These are phyloP conservation scores for Clitarchus hookeri DNA, from an alignment of 2,888 invertebrate species.

Conservation along the genomic window DNA sequence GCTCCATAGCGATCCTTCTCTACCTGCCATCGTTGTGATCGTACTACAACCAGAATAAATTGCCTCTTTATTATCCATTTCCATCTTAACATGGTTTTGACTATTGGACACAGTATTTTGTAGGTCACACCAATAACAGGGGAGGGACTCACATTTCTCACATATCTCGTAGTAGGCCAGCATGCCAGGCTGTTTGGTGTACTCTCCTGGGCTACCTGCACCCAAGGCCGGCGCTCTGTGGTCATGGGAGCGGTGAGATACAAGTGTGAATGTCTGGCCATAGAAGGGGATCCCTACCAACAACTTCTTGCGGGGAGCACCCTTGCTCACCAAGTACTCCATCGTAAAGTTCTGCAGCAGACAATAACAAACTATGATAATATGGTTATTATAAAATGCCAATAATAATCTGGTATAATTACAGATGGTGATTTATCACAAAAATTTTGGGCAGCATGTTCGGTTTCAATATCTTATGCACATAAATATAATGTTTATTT, in stretches of 20 bases:
- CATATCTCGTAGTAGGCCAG: conserved; percentile 86
- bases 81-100: neutral
- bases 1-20: conserved; percentile 60
- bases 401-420: too few relatives aligned
- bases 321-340: conserved; percentile 72
- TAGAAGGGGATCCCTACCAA: conserved; percentile 84
- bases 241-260: conserved; percentile 46
- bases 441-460: too few relatives aligned
- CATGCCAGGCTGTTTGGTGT: conserved; percentile 86
- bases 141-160: conserved; percentile 54
- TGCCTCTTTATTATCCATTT: neutral
- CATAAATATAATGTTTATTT: too few relatives aligned
- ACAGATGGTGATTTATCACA: too few relatives aligned
- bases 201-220: conserved; percentile 79
- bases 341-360: conserved; percentile 73
- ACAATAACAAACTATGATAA: conserved; percentile 42
- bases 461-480: too few relatives aligned
- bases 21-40: conserved; percentile 69
- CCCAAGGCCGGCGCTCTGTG: conserved; percentile 71
- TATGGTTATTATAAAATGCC: too few relatives aligned
- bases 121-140: neutral
- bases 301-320: conserved; percentile 78
- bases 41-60: conserved; percentile 54
- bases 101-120: neutral
- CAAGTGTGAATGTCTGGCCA: conserved; percentile 80